Percentiles rank a stretch among this genome's conserved stretches.
Evolutionary conservation across 2,888 invertebrate species (phyloP).

Genomic region (Sesia bembeciformis): DNA sequence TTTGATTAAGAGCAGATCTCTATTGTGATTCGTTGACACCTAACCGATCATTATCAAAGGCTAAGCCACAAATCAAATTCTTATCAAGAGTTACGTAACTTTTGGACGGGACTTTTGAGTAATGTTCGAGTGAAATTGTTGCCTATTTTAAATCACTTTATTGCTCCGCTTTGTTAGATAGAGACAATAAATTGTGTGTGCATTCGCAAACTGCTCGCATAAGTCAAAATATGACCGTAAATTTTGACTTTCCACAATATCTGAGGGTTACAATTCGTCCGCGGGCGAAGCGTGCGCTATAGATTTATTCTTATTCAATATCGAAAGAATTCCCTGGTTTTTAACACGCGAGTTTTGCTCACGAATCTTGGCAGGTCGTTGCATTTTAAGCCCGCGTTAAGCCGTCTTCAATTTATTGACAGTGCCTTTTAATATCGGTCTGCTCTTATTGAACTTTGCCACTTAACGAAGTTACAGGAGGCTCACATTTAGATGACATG

Average conservation of each 20-base stretch:
- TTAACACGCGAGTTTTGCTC: slow-evolving; percentile 16
- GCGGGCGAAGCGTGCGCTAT: slow-evolving; percentile 43
- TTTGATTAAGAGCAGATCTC: slow-evolving; percentile 23
- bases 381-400: too few relatives aligned
- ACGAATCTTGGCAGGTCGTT: not conserved
- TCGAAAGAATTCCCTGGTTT: slow-evolving; percentile 32
- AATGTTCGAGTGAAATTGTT: not conserved
- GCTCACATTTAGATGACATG: too few relatives aligned
- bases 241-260: slow-evolving; percentile 45
- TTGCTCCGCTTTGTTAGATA: slow-evolving; percentile 15
- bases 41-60: slow-evolving; percentile 7
- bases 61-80: not conserved
- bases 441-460: too few relatives aligned
- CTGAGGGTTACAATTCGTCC: slow-evolving; percentile 27
- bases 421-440: too few relatives aligned
- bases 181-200: slow-evolving; percentile 39
- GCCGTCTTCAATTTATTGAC: too few relatives aligned
- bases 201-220: slow-evolving; percentile 27
- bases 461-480: too few relatives aligned
- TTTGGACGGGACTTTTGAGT: not conserved
- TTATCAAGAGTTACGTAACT: not conserved
- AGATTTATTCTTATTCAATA: slow-evolving; percentile 41
- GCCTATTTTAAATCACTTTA: not conserved
- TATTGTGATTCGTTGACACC: slow-evolving; percentile 21
- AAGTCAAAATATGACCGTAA: slow-evolving; percentile 35